phyloP scores from a whole-genome alignment of 2,888 invertebrate genomes.

The Acanthosepion lycidas region DNA sequence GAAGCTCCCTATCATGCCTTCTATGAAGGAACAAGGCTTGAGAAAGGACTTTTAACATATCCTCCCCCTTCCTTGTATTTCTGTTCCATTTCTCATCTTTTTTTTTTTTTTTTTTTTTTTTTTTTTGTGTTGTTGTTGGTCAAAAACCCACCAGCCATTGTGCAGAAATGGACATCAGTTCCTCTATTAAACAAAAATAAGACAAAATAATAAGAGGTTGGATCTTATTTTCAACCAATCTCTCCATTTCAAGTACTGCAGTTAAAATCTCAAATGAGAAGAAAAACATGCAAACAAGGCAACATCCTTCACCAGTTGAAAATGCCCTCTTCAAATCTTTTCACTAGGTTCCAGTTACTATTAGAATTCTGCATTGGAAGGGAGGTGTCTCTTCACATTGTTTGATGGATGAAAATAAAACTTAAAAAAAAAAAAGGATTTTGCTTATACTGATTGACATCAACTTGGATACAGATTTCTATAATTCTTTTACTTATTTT shows the following conservation, averaged over 20 bases:
- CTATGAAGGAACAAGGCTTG: slow-evolving; percentile 22
- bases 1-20: background rate
- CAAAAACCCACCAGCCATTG: background rate
- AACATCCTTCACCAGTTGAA: background rate
- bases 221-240: too few species aligned
- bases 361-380: slow-evolving; percentile 7
- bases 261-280: too few species aligned
- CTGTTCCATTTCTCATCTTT: background rate
- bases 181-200: background rate
- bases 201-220: background rate
- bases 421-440: background rate
- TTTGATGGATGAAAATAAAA: background rate
- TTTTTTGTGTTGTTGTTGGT: background rate
- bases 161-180: background rate
- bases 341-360: background rate
- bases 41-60: background rate
- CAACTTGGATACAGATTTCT: too few species aligned
- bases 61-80: background rate
- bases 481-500: background rate
- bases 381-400: background rate
- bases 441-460: background rate
- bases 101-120: background rate
- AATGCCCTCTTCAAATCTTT: background rate
- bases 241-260: too few species aligned
- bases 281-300: too few species aligned